phyloP scores from a whole-genome alignment of 1,140 invertebrate genomes.

The Colletes latitarsis region DNA sequence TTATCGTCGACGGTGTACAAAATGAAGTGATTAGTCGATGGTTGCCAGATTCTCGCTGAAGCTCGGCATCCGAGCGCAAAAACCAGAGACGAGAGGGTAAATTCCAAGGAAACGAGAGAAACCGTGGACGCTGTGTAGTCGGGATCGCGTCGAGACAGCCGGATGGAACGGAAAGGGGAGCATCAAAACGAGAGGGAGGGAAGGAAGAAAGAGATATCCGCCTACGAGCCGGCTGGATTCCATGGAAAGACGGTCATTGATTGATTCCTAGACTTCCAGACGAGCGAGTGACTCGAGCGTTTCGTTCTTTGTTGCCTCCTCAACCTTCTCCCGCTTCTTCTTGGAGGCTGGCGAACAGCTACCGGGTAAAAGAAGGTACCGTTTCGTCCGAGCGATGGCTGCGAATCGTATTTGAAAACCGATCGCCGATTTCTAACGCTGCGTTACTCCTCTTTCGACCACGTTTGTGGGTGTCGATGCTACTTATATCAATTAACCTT shows the following conservation, averaged over 20 bases:
- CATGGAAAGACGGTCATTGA: conserved; percentile 55
- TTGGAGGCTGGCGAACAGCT: not conserved
- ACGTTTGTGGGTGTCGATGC: too few relatives aligned
- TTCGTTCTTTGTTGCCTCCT: conserved; percentile 21
- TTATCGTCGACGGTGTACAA: conserved; percentile 27
- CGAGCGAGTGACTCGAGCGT: conserved; percentile 15
- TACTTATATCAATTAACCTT: too few relatives aligned
- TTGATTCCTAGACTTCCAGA: conserved; percentile 54
- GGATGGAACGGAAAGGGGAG: not conserved
- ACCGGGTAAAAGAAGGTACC: conserved; percentile 20
- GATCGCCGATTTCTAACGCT: not conserved
- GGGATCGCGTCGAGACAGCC: not conserved
- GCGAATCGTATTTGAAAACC: not conserved
- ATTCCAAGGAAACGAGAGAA: conserved; percentile 45
- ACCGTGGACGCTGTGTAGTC: not conserved
- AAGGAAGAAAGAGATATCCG: conserved; percentile 22
- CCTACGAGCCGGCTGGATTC: conserved; percentile 52
- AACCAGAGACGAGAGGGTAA: conserved; percentile 2
- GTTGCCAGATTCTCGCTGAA: conserved; percentile 20
- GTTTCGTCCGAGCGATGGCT: conserved; percentile 30
- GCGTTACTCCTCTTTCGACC: too few relatives aligned
- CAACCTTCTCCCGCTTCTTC: conserved; percentile 6
- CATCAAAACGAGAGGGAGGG: not conserved
- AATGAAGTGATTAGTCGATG: conserved; percentile 54
- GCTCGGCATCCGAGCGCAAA: conserved; percentile 18